Evolutionary conservation across 2,113 vertebrate species (phyloP).

Genomic region (Gasterosteus nipponicus): DNA sequence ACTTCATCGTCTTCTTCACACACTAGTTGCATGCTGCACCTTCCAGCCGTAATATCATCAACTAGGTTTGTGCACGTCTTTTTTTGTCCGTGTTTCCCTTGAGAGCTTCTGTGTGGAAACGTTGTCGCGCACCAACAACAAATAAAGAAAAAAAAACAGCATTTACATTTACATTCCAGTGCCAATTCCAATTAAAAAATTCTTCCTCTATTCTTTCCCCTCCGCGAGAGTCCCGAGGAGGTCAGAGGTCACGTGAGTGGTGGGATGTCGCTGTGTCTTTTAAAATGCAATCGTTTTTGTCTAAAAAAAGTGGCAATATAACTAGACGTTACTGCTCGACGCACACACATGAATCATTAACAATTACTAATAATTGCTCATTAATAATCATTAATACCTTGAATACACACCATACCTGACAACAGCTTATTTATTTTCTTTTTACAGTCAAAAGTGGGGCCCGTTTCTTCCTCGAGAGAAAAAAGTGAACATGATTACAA

Average conservation of each 20-base stretch:
- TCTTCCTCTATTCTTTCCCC: neutral
- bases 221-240: constrained; percentile 53
- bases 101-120: constrained; percentile 17
- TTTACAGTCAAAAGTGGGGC: constrained; percentile 68
- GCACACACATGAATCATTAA: constrained; percentile 74
- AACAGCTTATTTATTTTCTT: constrained; percentile 53
- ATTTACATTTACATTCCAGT: constrained; percentile 79
- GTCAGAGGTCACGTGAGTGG: constrained; percentile 60
- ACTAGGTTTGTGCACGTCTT: constrained; percentile 25
- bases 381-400: constrained; percentile 77
- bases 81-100: neutral
- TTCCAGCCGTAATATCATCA: constrained; percentile 45
- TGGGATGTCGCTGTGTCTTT: constrained; percentile 52
- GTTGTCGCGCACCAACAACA: constrained; percentile 28
- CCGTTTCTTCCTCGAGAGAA: constrained; percentile 55
- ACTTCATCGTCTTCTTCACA: neutral
- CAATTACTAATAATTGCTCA: constrained; percentile 75
- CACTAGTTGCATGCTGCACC: constrained; percentile 24
- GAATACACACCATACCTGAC: constrained; percentile 73
- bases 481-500: constrained; percentile 75
- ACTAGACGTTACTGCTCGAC: constrained; percentile 69
- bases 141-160: constrained; percentile 55
- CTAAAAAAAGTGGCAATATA: constrained; percentile 64
- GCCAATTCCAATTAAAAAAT: constrained; percentile 51
- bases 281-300: constrained; percentile 46